phyloP scores from a whole-genome alignment of 64 coral and sea anemone genomes.

The Cladopsammia gracilis region DNA sequence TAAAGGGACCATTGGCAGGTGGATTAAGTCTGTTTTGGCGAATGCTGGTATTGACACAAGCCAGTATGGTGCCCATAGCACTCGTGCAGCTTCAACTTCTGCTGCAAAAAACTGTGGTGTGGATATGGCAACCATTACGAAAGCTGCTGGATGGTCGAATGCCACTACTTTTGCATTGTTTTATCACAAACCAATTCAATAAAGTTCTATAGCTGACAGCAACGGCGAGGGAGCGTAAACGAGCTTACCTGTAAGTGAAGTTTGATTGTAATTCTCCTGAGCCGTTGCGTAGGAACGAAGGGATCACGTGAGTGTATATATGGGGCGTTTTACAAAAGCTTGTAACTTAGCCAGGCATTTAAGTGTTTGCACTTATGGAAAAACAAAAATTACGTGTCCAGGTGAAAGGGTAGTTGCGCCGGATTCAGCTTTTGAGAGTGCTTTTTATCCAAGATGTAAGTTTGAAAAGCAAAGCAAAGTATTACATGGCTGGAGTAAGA shows the following conservation, averaged over 20 bases:
- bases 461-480: no score
- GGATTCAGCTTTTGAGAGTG: no score
- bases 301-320: no score
- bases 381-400: no score
- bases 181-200: conserved; percentile 67
- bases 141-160: conserved; percentile 72
- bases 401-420: no score
- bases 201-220: conserved; percentile 2
- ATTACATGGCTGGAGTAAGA: no score
- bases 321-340: no score
- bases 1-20: conserved; percentile 23
- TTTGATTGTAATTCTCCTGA: conserved; percentile 54
- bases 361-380: no score
- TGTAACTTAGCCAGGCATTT: no score
- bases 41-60: conserved; percentile 34
- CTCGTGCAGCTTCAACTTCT: conserved; percentile 28
- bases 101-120: conserved; percentile 20
- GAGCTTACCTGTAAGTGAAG: no score
- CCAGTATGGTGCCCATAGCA: conserved; percentile 32
- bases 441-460: no score
- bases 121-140: conserved; percentile 59
- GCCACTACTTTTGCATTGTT: conserved; percentile 56
- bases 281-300: not conserved
- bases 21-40: conserved; percentile 10
- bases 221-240: conserved; percentile 20